A percentile compares a stretch with the other conserved stretches of the same genome.
Evolutionary conservation across 2,888 invertebrate genomes (phyloP).

Genomic region (Catocala sponsa): DNA sequence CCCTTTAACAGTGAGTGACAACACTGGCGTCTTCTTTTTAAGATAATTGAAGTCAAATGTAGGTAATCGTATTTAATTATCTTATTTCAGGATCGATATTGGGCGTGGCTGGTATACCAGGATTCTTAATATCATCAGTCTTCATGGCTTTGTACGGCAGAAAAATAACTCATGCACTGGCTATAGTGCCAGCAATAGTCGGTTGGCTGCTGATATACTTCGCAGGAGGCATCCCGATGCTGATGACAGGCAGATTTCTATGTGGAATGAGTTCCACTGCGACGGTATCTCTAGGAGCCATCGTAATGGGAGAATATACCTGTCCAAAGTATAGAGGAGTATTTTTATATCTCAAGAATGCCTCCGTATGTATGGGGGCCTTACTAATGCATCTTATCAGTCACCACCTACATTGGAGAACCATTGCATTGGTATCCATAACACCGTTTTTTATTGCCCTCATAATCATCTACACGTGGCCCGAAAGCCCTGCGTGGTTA

Average conservation of each 20-base stretch:
- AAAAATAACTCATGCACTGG: slow-evolving; percentile 57
- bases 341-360: slow-evolving; percentile 66
- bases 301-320: slow-evolving; percentile 79
- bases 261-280: slow-evolving; percentile 29
- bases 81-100: slow-evolving; percentile 61
- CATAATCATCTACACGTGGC: slow-evolving; percentile 74
- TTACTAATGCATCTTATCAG: slow-evolving; percentile 37
- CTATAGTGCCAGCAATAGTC: slow-evolving; percentile 64
- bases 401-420: slow-evolving; percentile 61
- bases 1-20: too few species aligned
- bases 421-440: slow-evolving; percentile 57
- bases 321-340: slow-evolving; percentile 85
- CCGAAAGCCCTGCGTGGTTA: slow-evolving; percentile 90
- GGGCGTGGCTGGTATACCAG: slow-evolving; percentile 58
- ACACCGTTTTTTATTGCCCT: slow-evolving; percentile 57
- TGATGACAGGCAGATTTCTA: slow-evolving; percentile 40
- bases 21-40: too few species aligned
- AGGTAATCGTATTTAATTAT: too few species aligned
- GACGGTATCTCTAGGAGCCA: slow-evolving; percentile 61
- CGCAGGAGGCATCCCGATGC: slow-evolving; percentile 20
- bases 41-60: too few species aligned
- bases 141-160: slow-evolving; percentile 62
- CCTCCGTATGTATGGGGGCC: slow-evolving; percentile 37
- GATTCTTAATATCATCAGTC: slow-evolving; percentile 59
- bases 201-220: slow-evolving; percentile 45